Evolutionary conservation across 1,140 invertebrate species (phyloP).

Genomic region (Trichonephila clavipes): DNA sequence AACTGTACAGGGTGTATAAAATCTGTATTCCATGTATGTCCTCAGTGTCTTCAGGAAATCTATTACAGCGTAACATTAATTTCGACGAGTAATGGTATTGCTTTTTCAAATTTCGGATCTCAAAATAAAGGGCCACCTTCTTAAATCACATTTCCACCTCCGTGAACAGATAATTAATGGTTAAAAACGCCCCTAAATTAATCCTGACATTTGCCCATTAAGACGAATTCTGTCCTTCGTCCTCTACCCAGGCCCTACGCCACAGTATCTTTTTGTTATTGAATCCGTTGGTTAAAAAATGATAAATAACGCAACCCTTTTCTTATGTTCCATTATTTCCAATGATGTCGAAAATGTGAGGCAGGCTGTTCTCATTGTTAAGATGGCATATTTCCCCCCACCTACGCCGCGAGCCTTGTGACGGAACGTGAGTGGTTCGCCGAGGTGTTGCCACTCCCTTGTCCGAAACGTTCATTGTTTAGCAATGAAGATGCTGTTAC

Average conservation of each 20-base stretch:
- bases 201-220: slow-evolving; percentile 66
- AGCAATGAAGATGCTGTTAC: slow-evolving; percentile 63
- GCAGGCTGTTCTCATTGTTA: slow-evolving; percentile 32
- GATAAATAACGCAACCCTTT: slow-evolving; percentile 27
- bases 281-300: slow-evolving; percentile 26
- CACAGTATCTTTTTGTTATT: slow-evolving; percentile 42
- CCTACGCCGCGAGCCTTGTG: slow-evolving; percentile 59
- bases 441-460: slow-evolving; percentile 54
- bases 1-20: too few relatives aligned
- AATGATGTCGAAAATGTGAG: slow-evolving; percentile 49
- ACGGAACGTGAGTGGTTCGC: slow-evolving; percentile 5
- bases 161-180: slow-evolving; percentile 50
- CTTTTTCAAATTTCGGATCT: background rate
- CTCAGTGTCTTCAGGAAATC: slow-evolving; percentile 1
- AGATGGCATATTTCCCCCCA: slow-evolving; percentile 46
- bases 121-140: background rate
- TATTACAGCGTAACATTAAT: background rate
- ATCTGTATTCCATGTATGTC: background rate
- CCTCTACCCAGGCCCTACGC: background rate
- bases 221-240: slow-evolving; percentile 40
- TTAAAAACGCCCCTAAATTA: slow-evolving; percentile 62
- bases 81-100: slow-evolving; percentile 15
- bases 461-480: slow-evolving; percentile 65
- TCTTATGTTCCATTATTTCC: slow-evolving; percentile 37
- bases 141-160: slow-evolving; percentile 40